These are phyloP conservation scores for Hypothenemus hampei DNA, from an alignment of 1,140 invertebrate genomes.

Conservation along the genomic window DNA sequence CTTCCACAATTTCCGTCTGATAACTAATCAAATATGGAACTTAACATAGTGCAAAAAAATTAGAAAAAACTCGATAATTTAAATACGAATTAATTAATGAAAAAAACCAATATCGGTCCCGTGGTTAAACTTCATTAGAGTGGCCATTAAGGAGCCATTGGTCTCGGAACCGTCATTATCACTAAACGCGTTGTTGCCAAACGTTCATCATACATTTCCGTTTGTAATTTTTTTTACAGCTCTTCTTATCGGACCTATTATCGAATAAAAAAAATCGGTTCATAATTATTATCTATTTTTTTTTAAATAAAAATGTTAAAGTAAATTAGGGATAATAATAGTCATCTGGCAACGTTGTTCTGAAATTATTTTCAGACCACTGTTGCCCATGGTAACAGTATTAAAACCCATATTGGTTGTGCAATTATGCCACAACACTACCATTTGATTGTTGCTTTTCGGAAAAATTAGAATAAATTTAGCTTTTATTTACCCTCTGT, in stretches of 20 bases:
- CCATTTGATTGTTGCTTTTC: too few species aligned
- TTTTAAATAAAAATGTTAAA: not conserved
- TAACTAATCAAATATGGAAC: not conserved
- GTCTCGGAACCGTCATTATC: not conserved
- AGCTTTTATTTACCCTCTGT: too few species aligned
- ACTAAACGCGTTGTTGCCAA: not conserved
- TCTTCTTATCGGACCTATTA: too few species aligned
- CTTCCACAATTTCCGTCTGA: not conserved
- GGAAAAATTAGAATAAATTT: too few species aligned
- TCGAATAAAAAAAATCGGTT: not conserved
- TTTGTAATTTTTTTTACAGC: not conserved
- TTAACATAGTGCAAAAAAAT: not conserved
- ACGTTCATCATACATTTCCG: not conserved
- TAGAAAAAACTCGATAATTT: not conserved
- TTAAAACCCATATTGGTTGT: too few species aligned
- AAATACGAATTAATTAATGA: not conserved
- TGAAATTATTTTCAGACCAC: too few species aligned
- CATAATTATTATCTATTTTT: not conserved
- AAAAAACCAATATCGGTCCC: constrained; percentile 1
- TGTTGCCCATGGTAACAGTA: too few species aligned
- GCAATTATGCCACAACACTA: too few species aligned
- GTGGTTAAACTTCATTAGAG: too few species aligned
- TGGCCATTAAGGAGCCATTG: constrained; percentile 1
- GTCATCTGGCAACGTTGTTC: too few species aligned
- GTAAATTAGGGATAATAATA: not conserved